Percentiles rank a stretch among this genome's conserved stretches.
phyloP scores from a whole-genome alignment of 1,140 invertebrate genomes.

The Heliothis virescens region DNA sequence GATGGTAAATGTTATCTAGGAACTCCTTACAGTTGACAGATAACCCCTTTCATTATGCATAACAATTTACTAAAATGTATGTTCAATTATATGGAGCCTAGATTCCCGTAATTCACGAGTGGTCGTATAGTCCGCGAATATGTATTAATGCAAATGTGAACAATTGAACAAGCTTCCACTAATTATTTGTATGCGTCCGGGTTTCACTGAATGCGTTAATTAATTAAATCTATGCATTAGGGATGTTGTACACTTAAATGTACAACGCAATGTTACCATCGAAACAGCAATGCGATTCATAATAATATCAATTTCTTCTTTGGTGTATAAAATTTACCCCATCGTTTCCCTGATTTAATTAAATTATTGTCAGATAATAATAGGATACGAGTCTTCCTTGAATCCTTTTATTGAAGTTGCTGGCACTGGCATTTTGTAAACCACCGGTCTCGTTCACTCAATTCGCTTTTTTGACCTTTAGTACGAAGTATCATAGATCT shows the following conservation, averaged over 20 bases:
- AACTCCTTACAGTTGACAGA: no score
- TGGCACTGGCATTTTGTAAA: no score
- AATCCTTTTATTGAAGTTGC: no score
- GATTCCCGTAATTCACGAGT: not conserved
- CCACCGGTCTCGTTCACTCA: no score
- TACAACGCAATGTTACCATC: not conserved
- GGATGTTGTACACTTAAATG: conserved; percentile 10
- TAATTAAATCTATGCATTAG: conserved; percentile 30
- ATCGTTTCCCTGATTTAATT: no score
- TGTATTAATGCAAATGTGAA: conserved; percentile 36
- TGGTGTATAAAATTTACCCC: no score
- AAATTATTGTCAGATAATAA: no score
- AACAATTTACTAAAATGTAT: not conserved
- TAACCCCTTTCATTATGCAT: not conserved
- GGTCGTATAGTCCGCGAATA: not conserved
- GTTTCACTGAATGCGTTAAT: conserved; percentile 8
- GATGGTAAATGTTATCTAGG: no score
- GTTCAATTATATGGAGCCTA: not conserved
- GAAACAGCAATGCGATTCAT: not conserved
- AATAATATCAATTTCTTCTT: no score
- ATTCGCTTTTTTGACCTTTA: no score
- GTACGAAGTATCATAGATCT: no score
- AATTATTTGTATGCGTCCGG: conserved; percentile 34
- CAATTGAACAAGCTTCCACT: conserved; percentile 17
- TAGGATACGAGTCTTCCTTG: no score